Evolutionary conservation across 2,113 vertebrate species (phyloP).

Genomic region (Axis porcinus): DNA sequence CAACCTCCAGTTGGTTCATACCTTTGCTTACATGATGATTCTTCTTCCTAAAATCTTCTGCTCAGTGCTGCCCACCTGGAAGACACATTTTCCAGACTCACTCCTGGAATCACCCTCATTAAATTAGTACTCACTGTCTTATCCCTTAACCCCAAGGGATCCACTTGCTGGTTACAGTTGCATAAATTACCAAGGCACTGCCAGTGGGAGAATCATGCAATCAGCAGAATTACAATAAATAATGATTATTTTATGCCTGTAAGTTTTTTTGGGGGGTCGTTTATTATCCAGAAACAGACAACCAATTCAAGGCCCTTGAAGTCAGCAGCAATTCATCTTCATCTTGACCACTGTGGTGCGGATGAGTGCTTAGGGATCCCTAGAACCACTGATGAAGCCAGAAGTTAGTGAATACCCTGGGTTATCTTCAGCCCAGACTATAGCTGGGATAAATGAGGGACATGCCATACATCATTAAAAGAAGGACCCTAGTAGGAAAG

Average conservation of each 20-base stretch:
- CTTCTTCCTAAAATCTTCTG: not conserved
- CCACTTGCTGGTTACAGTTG: not conserved
- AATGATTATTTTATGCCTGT: not conserved
- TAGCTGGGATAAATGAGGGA: not conserved
- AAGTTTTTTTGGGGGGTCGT: not conserved
- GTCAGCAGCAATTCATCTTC: not conserved
- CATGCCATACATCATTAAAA: not conserved
- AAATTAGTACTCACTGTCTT: not conserved
- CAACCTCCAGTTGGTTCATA: not conserved
- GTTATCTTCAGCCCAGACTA: not conserved
- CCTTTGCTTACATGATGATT: not conserved
- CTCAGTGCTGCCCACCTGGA: not conserved
- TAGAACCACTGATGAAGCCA: not conserved
- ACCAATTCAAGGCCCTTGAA: not conserved
- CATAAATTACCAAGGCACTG: not conserved
- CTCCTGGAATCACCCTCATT: not conserved
- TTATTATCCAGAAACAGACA: not conserved
- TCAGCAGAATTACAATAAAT: not conserved
- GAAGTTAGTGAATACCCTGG: not conserved
- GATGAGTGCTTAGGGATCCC: not conserved
- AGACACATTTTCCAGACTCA: not conserved
- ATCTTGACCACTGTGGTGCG: not conserved
- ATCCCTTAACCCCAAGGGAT: not conserved
- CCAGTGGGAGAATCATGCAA: not conserved
- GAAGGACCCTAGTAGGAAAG: not conserved